phyloP scores from a whole-genome alignment of 2,888 invertebrate species.

The Drosophila pseudotalamancana region DNA sequence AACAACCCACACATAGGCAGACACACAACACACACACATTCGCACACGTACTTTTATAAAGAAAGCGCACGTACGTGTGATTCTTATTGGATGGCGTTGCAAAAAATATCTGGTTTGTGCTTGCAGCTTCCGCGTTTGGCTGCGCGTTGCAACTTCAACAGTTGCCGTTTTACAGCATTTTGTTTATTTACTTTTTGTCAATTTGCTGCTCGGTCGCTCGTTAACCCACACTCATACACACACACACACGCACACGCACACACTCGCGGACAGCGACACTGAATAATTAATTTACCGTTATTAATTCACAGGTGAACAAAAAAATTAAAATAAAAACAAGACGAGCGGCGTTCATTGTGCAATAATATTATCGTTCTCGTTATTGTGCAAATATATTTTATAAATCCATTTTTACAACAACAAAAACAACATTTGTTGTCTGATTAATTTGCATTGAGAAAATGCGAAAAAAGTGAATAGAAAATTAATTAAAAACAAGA shows the following conservation, averaged over 20 bases:
- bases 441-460: constrained; percentile 10
- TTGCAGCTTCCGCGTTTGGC: constrained; percentile 72
- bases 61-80: constrained; percentile 60
- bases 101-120: constrained; percentile 68
- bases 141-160: constrained; percentile 62
- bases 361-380: constrained; percentile 49
- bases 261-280: constrained; percentile 6
- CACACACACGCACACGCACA: constrained; percentile 4
- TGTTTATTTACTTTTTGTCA: constrained; percentile 68
- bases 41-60: constrained; percentile 24
- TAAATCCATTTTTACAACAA: constrained; percentile 45
- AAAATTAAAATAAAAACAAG: constrained; percentile 22
- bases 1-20: constrained; percentile 38
- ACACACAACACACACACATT: constrained; percentile 8
- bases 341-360: constrained; percentile 57
- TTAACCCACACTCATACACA: constrained; percentile 45
- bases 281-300: constrained; percentile 77
- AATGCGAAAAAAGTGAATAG: constrained; percentile 6
- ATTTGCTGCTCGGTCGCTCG: constrained; percentile 60
- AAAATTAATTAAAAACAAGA: constrained; percentile 4
- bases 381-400: constrained; percentile 61
- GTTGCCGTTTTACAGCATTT: constrained; percentile 61
- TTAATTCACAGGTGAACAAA: constrained; percentile 69
- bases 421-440: constrained; percentile 26
- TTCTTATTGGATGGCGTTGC: constrained; percentile 68